Evolutionary conservation across 2,113 vertebrate genomes (phyloP).

Genomic region (Mustela lutreola): DNA sequence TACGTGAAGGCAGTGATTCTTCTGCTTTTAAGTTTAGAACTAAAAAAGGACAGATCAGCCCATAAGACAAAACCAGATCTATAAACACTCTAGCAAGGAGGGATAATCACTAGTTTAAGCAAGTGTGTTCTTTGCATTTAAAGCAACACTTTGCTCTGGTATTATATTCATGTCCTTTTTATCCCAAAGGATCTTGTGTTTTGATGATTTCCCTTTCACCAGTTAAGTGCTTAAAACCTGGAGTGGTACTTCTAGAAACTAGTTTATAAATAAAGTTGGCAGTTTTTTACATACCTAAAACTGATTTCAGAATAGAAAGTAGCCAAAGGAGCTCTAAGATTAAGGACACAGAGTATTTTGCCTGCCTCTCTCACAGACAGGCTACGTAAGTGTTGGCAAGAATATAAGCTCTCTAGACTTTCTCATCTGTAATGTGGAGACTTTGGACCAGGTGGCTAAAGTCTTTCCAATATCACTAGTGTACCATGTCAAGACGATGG

Average conservation of each 20-base stretch:
- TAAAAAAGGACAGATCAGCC: neutral
- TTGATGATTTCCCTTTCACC: neutral
- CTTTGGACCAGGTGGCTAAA: neutral
- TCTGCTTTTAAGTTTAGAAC: slow-evolving; percentile 18
- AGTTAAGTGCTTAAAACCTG: neutral
- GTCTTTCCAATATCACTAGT: neutral
- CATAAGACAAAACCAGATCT: neutral
- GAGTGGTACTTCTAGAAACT: neutral
- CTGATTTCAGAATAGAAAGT: neutral
- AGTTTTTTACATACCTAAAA: neutral
- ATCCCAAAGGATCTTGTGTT: neutral
- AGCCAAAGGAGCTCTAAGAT: neutral
- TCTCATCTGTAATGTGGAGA: neutral
- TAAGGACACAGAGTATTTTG: neutral
- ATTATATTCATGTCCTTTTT: neutral
- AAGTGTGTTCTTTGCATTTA: neutral
- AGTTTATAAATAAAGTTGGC: neutral
- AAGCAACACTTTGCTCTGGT: neutral
- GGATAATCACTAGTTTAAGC: neutral
- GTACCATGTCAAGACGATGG: neutral
- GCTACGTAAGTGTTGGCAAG: neutral
- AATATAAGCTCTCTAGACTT: neutral
- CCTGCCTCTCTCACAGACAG: neutral
- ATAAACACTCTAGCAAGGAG: neutral
- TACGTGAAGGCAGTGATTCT: neutral